Conservation (phyloP, 2,888 invertebrate species). For the Aproaerema taeniolella region DNA sequence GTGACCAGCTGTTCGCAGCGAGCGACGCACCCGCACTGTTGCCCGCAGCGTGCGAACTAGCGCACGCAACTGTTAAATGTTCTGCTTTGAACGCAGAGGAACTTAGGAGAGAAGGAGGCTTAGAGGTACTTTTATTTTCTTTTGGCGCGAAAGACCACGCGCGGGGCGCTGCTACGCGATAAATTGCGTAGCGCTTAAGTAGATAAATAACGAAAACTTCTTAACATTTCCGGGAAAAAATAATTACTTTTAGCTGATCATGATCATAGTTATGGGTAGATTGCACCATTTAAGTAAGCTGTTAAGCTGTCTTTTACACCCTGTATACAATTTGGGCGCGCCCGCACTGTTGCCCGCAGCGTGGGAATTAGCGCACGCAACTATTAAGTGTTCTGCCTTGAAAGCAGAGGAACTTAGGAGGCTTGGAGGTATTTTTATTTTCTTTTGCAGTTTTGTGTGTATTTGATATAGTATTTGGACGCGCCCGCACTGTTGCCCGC, state of each 20-base stretch:
- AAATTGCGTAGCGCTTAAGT: too few relatives aligned
- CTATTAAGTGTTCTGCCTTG: constrained; percentile 95
- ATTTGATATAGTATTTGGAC: too few relatives aligned
- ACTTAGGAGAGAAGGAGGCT: constrained; percentile 93
- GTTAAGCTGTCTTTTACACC: too few relatives aligned
- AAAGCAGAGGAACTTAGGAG: constrained; percentile 98
- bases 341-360: constrained; percentile 90
- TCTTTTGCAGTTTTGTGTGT: too few relatives aligned
- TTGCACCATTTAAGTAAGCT: too few relatives aligned
- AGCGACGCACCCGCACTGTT: constrained; percentile 76
- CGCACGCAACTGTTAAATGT: constrained; percentile 97
- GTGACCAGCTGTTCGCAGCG: constrained; percentile 90
- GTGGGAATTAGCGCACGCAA: constrained; percentile 96
- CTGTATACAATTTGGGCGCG: too few relatives aligned
- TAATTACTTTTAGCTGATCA: too few relatives aligned
- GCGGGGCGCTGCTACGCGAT: too few relatives aligned
- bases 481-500: constrained; percentile 85
- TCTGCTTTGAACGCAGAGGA: constrained; percentile 99
- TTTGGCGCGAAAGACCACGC: too few relatives aligned
- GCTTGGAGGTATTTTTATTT: constrained; percentile 86
- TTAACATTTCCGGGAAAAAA: too few relatives aligned
- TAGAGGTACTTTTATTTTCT: constrained; percentile 84
- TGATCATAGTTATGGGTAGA: too few relatives aligned
- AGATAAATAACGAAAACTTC: too few relatives aligned
- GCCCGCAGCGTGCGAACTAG: constrained; percentile 94